Conservation (phyloP, 2,888 invertebrate species). For the Creontiades dilutus region DNA sequence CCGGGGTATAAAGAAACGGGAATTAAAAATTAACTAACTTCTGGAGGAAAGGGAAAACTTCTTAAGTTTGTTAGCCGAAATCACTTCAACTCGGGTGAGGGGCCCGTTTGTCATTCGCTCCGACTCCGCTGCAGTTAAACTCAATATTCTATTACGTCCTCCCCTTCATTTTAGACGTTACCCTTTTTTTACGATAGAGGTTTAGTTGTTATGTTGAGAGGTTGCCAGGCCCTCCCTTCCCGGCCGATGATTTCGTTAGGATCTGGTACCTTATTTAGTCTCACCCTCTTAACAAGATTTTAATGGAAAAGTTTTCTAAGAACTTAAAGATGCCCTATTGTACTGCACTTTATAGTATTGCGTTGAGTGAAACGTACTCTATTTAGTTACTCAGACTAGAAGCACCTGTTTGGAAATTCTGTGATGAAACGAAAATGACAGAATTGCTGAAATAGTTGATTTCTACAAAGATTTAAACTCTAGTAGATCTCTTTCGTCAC, state of each 20-base stretch:
- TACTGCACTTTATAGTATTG: too few relatives aligned
- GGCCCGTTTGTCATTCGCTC: constrained; percentile 63
- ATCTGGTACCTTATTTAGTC: not conserved
- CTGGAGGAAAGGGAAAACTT: constrained; percentile 59
- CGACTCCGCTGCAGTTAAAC: constrained; percentile 64
- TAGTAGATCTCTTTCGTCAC: too few relatives aligned
- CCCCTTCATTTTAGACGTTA: constrained; percentile 22
- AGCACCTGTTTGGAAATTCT: too few relatives aligned
- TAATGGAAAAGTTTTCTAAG: too few relatives aligned
- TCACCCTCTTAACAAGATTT: not conserved
- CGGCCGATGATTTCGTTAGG: not conserved
- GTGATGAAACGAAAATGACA: too few relatives aligned
- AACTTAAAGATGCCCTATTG: too few relatives aligned
- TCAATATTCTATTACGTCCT: constrained; percentile 61
- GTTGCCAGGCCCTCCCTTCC: not conserved
- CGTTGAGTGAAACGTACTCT: too few relatives aligned
- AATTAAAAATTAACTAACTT: constrained; percentile 69
- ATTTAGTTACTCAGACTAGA: too few relatives aligned
- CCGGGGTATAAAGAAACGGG: constrained; percentile 57
- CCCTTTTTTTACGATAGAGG: not conserved
- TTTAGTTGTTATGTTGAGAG: constrained; percentile 3
- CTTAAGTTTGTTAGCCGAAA: constrained; percentile 66
- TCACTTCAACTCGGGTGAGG: constrained; percentile 66
- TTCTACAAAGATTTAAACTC: too few relatives aligned
- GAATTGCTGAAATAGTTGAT: too few relatives aligned